These are phyloP conservation scores for Cantharis rustica DNA, from an alignment of 2,888 invertebrate genomes.

Conservation along the genomic window DNA sequence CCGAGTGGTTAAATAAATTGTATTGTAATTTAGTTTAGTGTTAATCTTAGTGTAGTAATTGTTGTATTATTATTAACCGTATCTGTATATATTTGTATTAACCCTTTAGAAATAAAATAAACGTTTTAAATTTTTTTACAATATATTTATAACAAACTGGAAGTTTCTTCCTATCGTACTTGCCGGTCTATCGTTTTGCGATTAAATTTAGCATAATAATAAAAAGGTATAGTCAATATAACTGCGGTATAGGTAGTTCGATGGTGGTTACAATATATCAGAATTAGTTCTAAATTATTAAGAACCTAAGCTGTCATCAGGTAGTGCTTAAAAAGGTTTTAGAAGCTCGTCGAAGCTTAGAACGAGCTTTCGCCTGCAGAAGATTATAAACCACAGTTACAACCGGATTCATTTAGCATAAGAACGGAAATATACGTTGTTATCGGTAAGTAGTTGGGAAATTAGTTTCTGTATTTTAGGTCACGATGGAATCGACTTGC, in stretches of 20 bases:
- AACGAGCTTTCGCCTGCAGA: slow-evolving; percentile 15
- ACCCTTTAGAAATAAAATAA: too few species aligned
- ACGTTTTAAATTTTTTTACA: too few species aligned
- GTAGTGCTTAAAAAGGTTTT: slow-evolving; percentile 12
- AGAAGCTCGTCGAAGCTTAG: slow-evolving; percentile 17
- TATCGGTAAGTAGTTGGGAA: slow-evolving; percentile 25
- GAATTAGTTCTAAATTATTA: slow-evolving; percentile 5
- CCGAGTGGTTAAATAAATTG: too few species aligned
- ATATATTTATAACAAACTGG: background rate
- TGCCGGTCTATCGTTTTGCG: too few species aligned
- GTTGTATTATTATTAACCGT: too few species aligned
- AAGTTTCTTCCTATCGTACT: background rate
- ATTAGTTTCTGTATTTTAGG: slow-evolving; percentile 23
- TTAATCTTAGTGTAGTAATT: too few species aligned
- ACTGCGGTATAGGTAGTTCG: background rate
- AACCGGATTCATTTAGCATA: slow-evolving; percentile 22
- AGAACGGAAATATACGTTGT: slow-evolving; percentile 24
- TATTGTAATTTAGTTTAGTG: too few species aligned
- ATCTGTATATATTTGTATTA: too few species aligned
- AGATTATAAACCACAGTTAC: slow-evolving; percentile 21
- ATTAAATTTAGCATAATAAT: background rate
- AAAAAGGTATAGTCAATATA: background rate
- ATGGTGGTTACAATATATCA: background rate
- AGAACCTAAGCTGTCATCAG: slow-evolving; percentile 16
- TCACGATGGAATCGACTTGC: slow-evolving; percentile 6